Base-by-base conservation (phyloP, 2,797 vertebrate genomes). In the Carcharodon carcharias region DNA sequence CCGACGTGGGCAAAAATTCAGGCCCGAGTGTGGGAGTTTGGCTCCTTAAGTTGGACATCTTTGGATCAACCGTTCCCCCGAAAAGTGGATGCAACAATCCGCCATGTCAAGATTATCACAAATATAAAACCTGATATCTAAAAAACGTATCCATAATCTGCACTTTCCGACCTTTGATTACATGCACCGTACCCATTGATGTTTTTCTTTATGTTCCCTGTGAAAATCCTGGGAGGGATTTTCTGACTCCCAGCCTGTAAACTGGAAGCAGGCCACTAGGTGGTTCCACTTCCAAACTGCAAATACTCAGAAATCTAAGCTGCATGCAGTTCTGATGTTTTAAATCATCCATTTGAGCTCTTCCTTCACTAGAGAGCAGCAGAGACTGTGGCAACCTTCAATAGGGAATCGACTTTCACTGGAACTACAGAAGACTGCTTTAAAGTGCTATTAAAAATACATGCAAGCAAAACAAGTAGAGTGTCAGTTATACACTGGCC, bases 281-380 rank as follows among this genome's bases (percentile, higher is more conserved):
- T 56, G 94, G 94, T 73, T 35, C 50, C 94, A 95, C 28, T 56
- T 73, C 67, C 69, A 95, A 95, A 31, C 40, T n/a, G 67, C 69
- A 69, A 67, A 6, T 28, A 18, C 23, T n/a, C 31, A 18, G 89
- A 92, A 35, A 58, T 56, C 31, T 95, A 54, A 54, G 50, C 69
- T 58, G 50, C 8, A 28, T 58, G 50, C 8, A 31, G 40, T 11
- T 56, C 69, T 35, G 28, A 31, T 54, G 67, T 35, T 21, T 35
- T 35, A 14, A 54, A 54, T n/a, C 67, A 35, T 77, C 69, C 94
- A n/a, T 93, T 28, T 31, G 61, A 35, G 61, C 89, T 35, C 89
- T 92, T 95, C n/a, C 71, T 54, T 95, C 94, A 95, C 94, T 95
- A 95, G 94, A n/a, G 94, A 56, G 94, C 94, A 77, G 94, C 94